phyloP scores from a whole-genome alignment of 2,797 vertebrate genomes.

The Apodemus agrarius region DNA sequence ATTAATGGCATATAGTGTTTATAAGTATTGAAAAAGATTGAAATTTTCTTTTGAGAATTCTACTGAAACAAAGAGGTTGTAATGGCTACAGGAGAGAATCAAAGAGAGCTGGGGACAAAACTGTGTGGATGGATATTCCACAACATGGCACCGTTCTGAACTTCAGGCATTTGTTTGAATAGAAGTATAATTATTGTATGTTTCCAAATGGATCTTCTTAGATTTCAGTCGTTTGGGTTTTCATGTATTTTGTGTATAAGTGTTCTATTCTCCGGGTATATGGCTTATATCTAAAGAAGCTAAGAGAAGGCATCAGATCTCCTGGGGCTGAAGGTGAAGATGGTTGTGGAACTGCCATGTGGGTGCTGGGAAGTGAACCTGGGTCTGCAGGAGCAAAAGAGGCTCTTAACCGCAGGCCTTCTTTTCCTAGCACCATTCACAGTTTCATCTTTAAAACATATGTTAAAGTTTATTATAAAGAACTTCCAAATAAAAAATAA shows the following conservation, averaged over 20 bases:
- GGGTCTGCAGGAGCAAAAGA: neutral
- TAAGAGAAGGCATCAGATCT: neutral
- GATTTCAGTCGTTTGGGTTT: neutral
- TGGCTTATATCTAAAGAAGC: too few relatives aligned
- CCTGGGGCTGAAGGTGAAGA: neutral
- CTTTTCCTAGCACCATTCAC: neutral
- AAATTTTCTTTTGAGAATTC: neutral
- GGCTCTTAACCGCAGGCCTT: too few relatives aligned
- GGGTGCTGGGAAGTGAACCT: neutral
- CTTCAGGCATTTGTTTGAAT: neutral
- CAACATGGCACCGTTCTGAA: neutral
- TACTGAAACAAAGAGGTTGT: neutral
- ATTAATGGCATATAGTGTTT: neutral
- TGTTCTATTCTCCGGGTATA: neutral
- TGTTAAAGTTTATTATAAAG: neutral
- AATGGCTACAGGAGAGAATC: too few relatives aligned
- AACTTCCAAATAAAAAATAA: neutral
- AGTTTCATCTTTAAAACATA: neutral
- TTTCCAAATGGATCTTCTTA: neutral
- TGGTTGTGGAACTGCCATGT: neutral
- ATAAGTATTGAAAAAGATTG: neutral
- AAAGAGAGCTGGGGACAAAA: neutral
- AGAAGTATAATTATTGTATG: neutral
- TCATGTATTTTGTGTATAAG: neutral
- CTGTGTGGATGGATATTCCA: neutral